Evolutionary conservation across 2,113 vertebrate species (phyloP).

Genomic region (Mormyrus iriodes): DNA sequence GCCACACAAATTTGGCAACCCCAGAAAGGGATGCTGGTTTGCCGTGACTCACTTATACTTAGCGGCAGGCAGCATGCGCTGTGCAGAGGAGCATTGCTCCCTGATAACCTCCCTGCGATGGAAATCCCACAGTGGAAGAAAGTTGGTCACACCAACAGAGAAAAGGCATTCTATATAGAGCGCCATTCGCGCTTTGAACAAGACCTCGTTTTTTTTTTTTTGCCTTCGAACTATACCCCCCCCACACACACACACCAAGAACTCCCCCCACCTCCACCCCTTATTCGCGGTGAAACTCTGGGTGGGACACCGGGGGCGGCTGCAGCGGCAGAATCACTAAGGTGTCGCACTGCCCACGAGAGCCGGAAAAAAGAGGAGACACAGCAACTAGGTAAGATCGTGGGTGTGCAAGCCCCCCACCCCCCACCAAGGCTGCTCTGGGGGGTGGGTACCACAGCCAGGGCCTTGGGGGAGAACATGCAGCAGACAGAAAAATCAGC

Average conservation of each 20-base stretch:
- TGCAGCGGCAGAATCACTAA: background rate
- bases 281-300: background rate
- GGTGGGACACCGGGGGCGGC: background rate
- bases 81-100: background rate
- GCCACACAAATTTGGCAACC: background rate
- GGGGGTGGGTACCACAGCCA: background rate
- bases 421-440: background rate
- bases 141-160: constrained; percentile 2
- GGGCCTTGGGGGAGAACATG: background rate
- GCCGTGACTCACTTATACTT: background rate
- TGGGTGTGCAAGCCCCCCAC: background rate
- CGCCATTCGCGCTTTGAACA: background rate
- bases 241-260: background rate
- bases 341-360: background rate
- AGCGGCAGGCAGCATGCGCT: background rate
- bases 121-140: background rate
- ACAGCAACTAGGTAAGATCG: background rate
- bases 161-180: background rate
- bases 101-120: background rate
- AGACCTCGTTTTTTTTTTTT: background rate
- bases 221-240: background rate
- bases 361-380: background rate
- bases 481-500: background rate
- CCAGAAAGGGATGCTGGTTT: background rate
- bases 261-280: background rate